phyloP scores from a whole-genome alignment of 2,888 invertebrate genomes.

The Thereva nobilitata region DNA sequence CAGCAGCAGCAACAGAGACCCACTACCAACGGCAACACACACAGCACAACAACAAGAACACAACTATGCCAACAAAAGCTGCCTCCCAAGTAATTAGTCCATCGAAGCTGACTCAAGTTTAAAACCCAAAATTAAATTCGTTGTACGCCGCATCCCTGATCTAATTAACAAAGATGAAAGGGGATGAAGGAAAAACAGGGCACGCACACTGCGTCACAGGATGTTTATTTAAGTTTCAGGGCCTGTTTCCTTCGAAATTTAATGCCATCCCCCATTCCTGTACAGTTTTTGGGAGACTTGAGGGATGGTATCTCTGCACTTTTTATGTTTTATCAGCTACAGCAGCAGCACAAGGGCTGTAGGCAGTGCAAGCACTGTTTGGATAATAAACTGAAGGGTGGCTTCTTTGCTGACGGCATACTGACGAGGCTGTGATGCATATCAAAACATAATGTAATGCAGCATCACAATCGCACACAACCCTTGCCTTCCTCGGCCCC shows the following conservation, averaged over 20 bases:
- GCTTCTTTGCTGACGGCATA: too few species aligned
- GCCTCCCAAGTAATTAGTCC: constrained; percentile 23
- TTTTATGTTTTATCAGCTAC: constrained; percentile 28
- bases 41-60: neutral
- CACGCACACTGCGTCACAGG: constrained; percentile 34
- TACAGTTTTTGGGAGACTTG: neutral
- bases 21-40: constrained; percentile 7
- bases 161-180: constrained; percentile 36
- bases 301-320: constrained; percentile 29
- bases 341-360: neutral
- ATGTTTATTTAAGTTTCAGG: constrained; percentile 33
- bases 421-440: constrained; percentile 14
- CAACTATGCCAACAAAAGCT: neutral
- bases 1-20: constrained; percentile 4
- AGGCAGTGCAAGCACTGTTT: too few species aligned
- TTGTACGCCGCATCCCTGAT: constrained; percentile 36
- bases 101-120: constrained; percentile 34
- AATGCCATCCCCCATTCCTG: constrained; percentile 12
- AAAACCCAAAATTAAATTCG: constrained; percentile 36
- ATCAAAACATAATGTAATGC: constrained; percentile 25
- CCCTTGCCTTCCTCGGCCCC: constrained; percentile 7
- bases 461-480: neutral
- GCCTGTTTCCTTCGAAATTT: constrained; percentile 6
- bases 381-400: constrained; percentile 1
- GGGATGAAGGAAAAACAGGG: constrained; percentile 35